Evolutionary conservation across 2,113 vertebrate genomes (phyloP).

Genomic region (Pao palembangensis): DNA sequence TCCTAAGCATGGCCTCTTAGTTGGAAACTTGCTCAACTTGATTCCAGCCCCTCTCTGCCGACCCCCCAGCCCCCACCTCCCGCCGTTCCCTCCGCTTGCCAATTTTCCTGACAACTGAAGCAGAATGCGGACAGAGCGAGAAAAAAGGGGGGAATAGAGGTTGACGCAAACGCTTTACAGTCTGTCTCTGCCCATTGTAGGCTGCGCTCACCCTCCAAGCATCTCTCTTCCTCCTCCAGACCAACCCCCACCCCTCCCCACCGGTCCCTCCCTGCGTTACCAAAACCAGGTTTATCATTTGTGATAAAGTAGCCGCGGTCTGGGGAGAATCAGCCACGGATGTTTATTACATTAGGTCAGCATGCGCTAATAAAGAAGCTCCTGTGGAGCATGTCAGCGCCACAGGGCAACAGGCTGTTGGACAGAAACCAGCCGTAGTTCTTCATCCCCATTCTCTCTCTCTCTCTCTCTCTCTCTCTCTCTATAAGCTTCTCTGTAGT

Average conservation of each 20-base stretch:
- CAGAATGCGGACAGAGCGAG: slow-evolving; percentile 57
- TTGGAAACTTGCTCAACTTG: slow-evolving; percentile 63
- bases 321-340: slow-evolving; percentile 67
- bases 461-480: not conserved
- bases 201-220: slow-evolving; percentile 44
- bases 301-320: slow-evolving; percentile 66
- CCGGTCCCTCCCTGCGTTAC: slow-evolving; percentile 25
- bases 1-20: slow-evolving; percentile 46
- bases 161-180: slow-evolving; percentile 55
- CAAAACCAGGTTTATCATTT: slow-evolving; percentile 69
- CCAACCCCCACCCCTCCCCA: not conserved
- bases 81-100: slow-evolving; percentile 57
- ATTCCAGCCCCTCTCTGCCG: slow-evolving; percentile 30
- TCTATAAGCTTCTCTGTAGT: not conserved
- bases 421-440: slow-evolving; percentile 47
- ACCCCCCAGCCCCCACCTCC: not conserved
- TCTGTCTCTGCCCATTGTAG: slow-evolving; percentile 57
- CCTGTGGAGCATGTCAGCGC: slow-evolving; percentile 65
- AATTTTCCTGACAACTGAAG: slow-evolving; percentile 75
- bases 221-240: not conserved
- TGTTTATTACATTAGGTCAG: slow-evolving; percentile 75
- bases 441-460: slow-evolving; percentile 5
- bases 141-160: slow-evolving; percentile 26
- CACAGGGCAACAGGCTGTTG: slow-evolving; percentile 50
- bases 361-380: slow-evolving; percentile 61